A percentile compares a stretch with the other conserved stretches of the same genome.
Evolutionary conservation across 2,797 vertebrate genomes (phyloP).

Genomic region (Hippocampus kuda): DNA sequence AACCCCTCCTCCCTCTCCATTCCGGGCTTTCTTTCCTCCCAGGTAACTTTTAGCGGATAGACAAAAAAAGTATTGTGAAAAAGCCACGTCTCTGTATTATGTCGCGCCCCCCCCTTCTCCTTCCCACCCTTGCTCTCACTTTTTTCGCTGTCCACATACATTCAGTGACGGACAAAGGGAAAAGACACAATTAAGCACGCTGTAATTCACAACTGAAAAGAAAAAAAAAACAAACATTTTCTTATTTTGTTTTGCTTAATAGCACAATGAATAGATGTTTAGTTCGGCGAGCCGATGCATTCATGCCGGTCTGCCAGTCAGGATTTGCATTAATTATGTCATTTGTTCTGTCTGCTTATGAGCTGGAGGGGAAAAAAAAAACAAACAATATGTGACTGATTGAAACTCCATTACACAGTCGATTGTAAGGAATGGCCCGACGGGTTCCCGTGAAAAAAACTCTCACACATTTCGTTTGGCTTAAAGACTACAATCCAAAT

Average conservation of each 20-base stretch:
- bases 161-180: constrained; percentile 62
- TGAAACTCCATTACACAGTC: constrained; percentile 1
- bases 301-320: constrained; percentile 60
- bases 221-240: constrained; percentile 40
- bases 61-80: constrained; percentile 45
- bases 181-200: constrained; percentile 61
- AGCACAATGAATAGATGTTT: constrained; percentile 47
- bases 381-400: background rate
- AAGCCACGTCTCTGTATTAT: constrained; percentile 40
- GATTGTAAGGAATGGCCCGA: background rate
- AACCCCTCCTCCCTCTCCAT: constrained; percentile 17
- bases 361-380: background rate
- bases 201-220: constrained; percentile 50
- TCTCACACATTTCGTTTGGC: background rate
- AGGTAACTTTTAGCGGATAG: constrained; percentile 61
- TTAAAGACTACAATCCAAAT: too few species aligned
- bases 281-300: constrained; percentile 55
- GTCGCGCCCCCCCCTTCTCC: constrained; percentile 6
- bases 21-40: constrained; percentile 49
- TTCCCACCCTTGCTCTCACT: constrained; percentile 17
- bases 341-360: constrained; percentile 39
- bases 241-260: constrained; percentile 44
- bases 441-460: background rate
- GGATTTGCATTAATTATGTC: constrained; percentile 56
- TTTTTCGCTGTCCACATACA: constrained; percentile 36